Evolutionary conservation across 2,888 invertebrate genomes (phyloP).

Genomic region (Nomada fabriciana): DNA sequence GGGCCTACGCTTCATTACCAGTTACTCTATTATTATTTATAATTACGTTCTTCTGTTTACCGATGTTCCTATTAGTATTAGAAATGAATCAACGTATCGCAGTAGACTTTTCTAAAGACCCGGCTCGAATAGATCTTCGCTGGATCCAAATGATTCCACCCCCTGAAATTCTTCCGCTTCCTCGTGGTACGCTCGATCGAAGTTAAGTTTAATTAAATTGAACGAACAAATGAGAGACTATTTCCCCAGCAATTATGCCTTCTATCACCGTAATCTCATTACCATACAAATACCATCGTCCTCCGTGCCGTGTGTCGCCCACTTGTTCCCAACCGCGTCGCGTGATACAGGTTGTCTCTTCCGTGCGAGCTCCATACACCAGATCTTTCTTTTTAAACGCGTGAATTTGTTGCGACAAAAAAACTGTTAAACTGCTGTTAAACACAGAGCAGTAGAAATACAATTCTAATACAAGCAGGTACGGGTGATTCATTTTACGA

Average conservation of each 20-base stretch:
- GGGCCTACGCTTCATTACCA: too few relatives aligned
- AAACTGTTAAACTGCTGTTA: background rate
- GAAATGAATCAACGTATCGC: background rate
- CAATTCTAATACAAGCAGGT: background rate
- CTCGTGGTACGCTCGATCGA: too few relatives aligned
- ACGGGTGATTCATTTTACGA: slow-evolving; percentile 28
- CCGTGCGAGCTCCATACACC: slow-evolving; percentile 11
- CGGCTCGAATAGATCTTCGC: too few relatives aligned
- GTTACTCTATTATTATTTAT: too few relatives aligned
- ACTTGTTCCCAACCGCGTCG: slow-evolving; percentile 32
- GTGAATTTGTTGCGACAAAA: background rate
- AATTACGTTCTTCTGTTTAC: too few relatives aligned
- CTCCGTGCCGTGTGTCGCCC: slow-evolving; percentile 36
- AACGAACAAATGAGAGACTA: background rate
- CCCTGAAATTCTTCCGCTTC: too few relatives aligned
- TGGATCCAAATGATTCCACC: too few relatives aligned
- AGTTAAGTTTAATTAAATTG: too few relatives aligned
- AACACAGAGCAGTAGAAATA: background rate
- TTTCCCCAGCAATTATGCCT: background rate
- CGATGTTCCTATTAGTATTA: too few relatives aligned
- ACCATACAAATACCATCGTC: slow-evolving; percentile 13
- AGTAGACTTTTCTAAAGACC: background rate
- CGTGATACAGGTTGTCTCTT: slow-evolving; percentile 45
- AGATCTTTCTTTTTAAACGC: background rate
- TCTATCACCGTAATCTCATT: background rate